A percentile compares a stretch with the other conserved stretches of the same genome.
These are phyloP conservation scores for Nettapus auritus DNA, from an alignment of 2,113 vertebrate genomes.

Conservation along the genomic window DNA sequence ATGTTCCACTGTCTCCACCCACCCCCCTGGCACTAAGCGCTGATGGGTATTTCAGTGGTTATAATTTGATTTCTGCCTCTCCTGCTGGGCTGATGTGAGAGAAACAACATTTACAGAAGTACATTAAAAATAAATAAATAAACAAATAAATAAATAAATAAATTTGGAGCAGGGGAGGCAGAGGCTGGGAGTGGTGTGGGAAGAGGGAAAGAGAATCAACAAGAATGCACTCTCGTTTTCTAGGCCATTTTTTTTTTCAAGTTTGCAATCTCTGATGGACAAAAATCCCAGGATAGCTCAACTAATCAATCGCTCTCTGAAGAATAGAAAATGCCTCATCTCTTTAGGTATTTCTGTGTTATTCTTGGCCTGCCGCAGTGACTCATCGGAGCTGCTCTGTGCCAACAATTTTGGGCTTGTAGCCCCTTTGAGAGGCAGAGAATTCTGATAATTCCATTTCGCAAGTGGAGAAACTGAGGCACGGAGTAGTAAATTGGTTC, in stretches of 20 bases:
- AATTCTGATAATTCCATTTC: background rate
- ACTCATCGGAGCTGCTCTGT: background rate
- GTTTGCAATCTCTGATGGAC: constrained; percentile 7
- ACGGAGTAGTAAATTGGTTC: accelerated
- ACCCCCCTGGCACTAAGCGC: background rate
- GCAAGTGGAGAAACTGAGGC: background rate
- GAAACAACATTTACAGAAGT: constrained; percentile 61
- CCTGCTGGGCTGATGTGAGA: constrained; percentile 41
- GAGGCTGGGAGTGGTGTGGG: background rate
- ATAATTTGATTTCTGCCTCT: constrained; percentile 66
- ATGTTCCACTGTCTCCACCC: background rate
- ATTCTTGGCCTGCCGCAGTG: background rate
- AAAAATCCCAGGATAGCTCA: constrained; percentile 44
- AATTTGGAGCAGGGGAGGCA: background rate
- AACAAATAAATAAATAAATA: too few relatives aligned
- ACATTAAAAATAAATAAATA: too few relatives aligned
- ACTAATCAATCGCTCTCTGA: constrained; percentile 45
- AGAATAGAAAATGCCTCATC: background rate
- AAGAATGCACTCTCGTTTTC: constrained; percentile 12
- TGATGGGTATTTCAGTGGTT: constrained; percentile 37
- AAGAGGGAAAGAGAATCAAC: background rate
- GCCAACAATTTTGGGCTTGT: background rate
- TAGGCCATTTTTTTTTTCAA: constrained; percentile 14
- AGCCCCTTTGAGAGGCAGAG: background rate
- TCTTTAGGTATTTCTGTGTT: background rate